Evolutionary conservation across 2,797 vertebrate genomes (phyloP).

Genomic region (Sebastolobus altivelis): DNA sequence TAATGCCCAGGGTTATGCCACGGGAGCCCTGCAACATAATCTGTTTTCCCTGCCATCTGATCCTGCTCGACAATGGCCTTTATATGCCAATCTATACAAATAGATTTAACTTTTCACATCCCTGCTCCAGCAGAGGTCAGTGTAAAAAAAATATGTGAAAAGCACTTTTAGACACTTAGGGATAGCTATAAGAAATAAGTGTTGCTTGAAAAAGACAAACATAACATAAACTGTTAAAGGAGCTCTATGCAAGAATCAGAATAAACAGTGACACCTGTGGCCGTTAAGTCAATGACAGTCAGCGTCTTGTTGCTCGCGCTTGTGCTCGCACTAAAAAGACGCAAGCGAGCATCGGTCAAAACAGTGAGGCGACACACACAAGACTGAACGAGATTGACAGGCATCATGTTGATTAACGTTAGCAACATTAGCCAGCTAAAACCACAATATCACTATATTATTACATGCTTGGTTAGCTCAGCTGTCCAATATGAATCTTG

Average conservation of each 20-base stretch:
- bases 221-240: neutral
- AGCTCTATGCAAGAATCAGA: neutral
- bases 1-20: slow-evolving; percentile 75
- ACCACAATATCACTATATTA: too few species aligned
- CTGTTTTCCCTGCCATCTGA: slow-evolving; percentile 76
- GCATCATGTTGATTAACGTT: neutral
- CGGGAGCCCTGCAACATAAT: slow-evolving; percentile 71
- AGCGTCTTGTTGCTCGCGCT: neutral
- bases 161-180: neutral
- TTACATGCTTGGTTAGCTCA: too few species aligned
- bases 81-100: slow-evolving; percentile 68
- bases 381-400: too few species aligned
- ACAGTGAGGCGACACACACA: neutral
- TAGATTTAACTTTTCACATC: slow-evolving; percentile 53
- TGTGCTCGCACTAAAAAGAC: neutral
- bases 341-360: neutral
- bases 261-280: neutral
- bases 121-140: slow-evolving; percentile 29
- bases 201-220: neutral
- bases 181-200: neutral
- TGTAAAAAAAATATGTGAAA: neutral
- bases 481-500: too few species aligned
- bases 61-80: slow-evolving; percentile 58
- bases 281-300: neutral
- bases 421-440: neutral